Base-by-base conservation (phyloP, 1,140 invertebrate genomes). In the Papilio xuthus region DNA sequence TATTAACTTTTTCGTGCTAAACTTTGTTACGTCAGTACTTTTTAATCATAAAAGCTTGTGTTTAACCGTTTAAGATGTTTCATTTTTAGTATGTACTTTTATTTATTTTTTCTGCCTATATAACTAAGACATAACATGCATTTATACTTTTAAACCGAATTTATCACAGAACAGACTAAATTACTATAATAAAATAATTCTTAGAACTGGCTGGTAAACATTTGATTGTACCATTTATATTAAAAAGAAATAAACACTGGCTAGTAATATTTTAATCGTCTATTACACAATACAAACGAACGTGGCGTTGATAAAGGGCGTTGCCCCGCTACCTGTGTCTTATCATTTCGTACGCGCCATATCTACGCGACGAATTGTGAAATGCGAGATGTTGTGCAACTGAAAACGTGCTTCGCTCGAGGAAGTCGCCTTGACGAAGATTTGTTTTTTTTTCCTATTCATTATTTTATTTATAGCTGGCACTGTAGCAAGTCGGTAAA, bases 281-380 rank as follows among this genome's bases (percentile, higher is more conserved):
- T 28, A 13, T 76, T 76, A 56, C 74, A 37, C 74, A 76, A 76
- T 76, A 79, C 70, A 12, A 26, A 67, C 74, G 75, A 78, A 60
- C 42, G 32, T 44, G 8, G 42, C 26, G 37, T 63, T 69, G 81
- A 80, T 80, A 80, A 74, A 76, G 81, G 74, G 20, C 82, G 79
- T 79, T 81, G 78, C 26, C 78, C 79, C 73, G n/a, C 23, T 82
- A 82, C 81, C 81, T 79, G 80, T 75, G 56, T 20, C 78, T 77
- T 82, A 80, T 80, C 79, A 56, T 18, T 20, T 44, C 63, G 80
- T 75, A 83, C 82, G 82, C 80, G 80, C 37, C 78, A 70, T 83
- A 83, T 83, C 82, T 70, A 63, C 82, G 56, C 50, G 53, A 56
- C 47, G 53, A 47, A 69, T 83, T 83, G 72, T 18, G 82, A 79